These are phyloP conservation scores for Griposia aprilina DNA, from an alignment of 2,888 invertebrate genomes.

Conservation along the genomic window DNA sequence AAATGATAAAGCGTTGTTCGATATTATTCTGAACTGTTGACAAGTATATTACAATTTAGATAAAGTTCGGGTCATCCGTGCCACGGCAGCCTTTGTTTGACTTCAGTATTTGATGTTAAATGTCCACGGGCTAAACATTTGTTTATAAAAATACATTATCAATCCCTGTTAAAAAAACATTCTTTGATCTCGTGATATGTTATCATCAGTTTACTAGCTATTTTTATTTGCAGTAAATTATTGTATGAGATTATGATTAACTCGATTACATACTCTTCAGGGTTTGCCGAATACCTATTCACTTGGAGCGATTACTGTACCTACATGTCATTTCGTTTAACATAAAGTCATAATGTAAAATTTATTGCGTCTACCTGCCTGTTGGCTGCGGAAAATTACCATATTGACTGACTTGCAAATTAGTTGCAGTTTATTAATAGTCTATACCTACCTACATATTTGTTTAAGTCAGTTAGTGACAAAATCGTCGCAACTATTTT, in stretches of 20 bases:
- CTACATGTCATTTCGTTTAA: background rate
- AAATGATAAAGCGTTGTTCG: slow-evolving; percentile 77
- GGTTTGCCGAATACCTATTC: slow-evolving; percentile 6
- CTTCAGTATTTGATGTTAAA: slow-evolving; percentile 17
- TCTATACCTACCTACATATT: slow-evolving; percentile 13
- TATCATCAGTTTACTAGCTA: slow-evolving; percentile 32
- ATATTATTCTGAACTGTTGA: slow-evolving; percentile 56
- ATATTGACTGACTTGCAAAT: slow-evolving; percentile 40
- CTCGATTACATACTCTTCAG: background rate
- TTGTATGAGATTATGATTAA: slow-evolving; percentile 32
- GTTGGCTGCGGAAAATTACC: slow-evolving; percentile 9
- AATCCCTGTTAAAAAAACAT: slow-evolving; percentile 41
- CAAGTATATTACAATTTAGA: slow-evolving; percentile 58
- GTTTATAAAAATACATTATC: slow-evolving; percentile 31
- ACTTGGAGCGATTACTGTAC: background rate
- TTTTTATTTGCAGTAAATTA: slow-evolving; percentile 37
- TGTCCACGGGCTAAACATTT: slow-evolving; percentile 33
- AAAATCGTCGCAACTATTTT: background rate
- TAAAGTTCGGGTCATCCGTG: slow-evolving; percentile 69
- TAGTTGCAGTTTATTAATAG: slow-evolving; percentile 27
- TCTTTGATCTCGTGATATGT: slow-evolving; percentile 46
- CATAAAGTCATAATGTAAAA: background rate
- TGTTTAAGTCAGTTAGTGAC: background rate
- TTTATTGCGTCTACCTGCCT: background rate
- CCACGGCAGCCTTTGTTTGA: slow-evolving; percentile 35